These are phyloP conservation scores for Nothoprocta pentlandii DNA, from an alignment of 2,113 vertebrate species.

Conservation along the genomic window DNA sequence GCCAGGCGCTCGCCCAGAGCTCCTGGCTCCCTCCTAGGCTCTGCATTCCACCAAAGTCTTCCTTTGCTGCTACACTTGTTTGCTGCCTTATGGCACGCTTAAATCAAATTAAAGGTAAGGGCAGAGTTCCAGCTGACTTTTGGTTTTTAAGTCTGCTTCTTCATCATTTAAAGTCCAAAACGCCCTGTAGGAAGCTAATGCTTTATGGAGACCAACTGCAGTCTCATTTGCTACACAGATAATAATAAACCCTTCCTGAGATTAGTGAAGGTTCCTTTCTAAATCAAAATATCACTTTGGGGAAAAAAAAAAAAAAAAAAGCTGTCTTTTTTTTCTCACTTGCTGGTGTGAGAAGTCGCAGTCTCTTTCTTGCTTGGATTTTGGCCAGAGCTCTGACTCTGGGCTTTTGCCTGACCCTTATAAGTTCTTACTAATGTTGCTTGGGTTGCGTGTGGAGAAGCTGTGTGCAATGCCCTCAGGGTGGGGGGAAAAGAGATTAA, in stretches of 20 bases:
- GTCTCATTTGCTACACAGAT: conserved; percentile 57
- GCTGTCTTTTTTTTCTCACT: background rate
- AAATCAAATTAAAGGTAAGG: conserved; percentile 56
- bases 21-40: background rate
- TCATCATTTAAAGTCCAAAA: conserved; percentile 64
- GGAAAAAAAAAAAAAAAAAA: background rate
- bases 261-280: conserved; percentile 62
- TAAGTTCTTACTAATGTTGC: background rate
- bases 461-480: background rate
- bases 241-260: conserved; percentile 45
- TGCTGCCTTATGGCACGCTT: background rate
- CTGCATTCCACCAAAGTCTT: background rate
- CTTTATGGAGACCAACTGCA: conserved; percentile 50
- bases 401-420: background rate
- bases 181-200: conserved; percentile 40
- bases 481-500: background rate
- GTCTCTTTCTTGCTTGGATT: conserved; percentile 41
- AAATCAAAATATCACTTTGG: conserved; percentile 66
- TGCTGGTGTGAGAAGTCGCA: conserved; percentile 5
- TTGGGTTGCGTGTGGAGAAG: background rate
- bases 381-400: conserved; percentile 7
- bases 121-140: conserved; percentile 53
- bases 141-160: conserved; percentile 43
- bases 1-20: rapidly evolving
- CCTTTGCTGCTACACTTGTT: conserved; percentile 23